phyloP scores from a whole-genome alignment of 2,797 vertebrate species.

The Myotis vivesi region DNA sequence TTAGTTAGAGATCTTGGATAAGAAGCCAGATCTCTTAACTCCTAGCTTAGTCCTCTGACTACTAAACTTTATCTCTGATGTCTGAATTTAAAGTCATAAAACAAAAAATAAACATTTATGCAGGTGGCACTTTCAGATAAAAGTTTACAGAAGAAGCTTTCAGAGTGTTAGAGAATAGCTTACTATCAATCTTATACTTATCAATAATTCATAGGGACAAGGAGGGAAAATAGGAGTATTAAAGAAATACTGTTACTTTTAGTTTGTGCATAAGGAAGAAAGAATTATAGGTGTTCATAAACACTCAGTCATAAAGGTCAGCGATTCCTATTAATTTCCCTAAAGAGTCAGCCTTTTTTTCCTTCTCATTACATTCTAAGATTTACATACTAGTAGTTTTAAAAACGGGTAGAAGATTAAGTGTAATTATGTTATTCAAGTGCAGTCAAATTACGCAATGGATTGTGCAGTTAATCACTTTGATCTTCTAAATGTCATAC shows the following conservation, averaged over 20 bases:
- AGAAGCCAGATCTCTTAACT: not conserved
- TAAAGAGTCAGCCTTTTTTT: not conserved
- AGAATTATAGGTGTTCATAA: slow-evolving; percentile 48
- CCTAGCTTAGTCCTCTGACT: not conserved
- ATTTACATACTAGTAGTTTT: slow-evolving; percentile 29
- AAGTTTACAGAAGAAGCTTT: slow-evolving; percentile 19
- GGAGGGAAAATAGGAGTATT: not conserved
- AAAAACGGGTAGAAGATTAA: not conserved
- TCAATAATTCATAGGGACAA: not conserved
- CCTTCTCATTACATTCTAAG: not conserved
- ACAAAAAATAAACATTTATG: not conserved
- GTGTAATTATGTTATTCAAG: slow-evolving; percentile 43
- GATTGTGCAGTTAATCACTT: slow-evolving; percentile 37
- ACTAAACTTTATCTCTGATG: not conserved
- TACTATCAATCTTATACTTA: not conserved
- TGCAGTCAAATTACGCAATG: not conserved
- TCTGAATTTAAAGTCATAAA: slow-evolving; percentile 32
- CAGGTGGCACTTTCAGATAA: not conserved
- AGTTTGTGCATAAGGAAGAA: slow-evolving; percentile 5
- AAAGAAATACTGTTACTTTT: slow-evolving; percentile 25
- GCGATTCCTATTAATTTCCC: not conserved
- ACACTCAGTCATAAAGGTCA: slow-evolving; percentile 12
- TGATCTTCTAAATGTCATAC: slow-evolving; percentile 50
- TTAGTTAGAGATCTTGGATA: not conserved
- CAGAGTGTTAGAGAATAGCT: not conserved